phyloP scores from a whole-genome alignment of 2,888 invertebrate genomes.

The Ichneumon xanthorius region DNA sequence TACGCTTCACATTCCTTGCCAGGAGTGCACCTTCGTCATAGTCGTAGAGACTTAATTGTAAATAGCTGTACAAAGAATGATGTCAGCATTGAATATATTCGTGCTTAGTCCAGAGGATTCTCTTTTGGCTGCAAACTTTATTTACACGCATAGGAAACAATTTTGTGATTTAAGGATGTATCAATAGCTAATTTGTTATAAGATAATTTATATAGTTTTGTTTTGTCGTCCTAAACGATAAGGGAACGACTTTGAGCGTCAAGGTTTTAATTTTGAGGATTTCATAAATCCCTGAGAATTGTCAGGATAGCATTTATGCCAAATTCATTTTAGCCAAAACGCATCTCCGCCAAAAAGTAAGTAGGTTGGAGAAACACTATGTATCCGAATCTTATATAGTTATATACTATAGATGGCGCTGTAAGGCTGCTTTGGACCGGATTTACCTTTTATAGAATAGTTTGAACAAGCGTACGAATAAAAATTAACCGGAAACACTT shows the following conservation, averaged over 20 bases:
- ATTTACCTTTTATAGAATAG: not conserved
- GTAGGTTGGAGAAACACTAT: no score
- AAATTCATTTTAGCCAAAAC: not conserved
- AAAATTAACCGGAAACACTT: not conserved
- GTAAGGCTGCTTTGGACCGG: not conserved
- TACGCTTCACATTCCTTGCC: constrained; percentile 85
- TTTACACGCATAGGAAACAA: not conserved
- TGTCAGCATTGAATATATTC: not conserved
- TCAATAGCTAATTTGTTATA: not conserved
- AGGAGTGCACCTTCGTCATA: constrained; percentile 91
- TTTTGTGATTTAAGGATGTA: not conserved
- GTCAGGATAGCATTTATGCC: not conserved
- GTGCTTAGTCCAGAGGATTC: not conserved
- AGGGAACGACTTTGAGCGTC: not conserved
- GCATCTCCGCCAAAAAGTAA: no score
- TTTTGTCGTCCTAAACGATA: not conserved
- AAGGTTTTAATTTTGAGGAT: not conserved
- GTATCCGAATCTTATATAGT: no score
- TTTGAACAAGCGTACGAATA: not conserved
- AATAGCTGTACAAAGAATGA: not conserved
- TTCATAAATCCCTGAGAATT: not conserved
- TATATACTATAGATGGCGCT: not conserved
- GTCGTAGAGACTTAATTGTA: constrained; percentile 84
- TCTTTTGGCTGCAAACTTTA: not conserved
- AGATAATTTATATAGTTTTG: not conserved